Evolutionary conservation across 2,888 invertebrate species (phyloP), one percentile per base, ranked within the genome.

Genomic region (Latheticus oryzae): DNA sequence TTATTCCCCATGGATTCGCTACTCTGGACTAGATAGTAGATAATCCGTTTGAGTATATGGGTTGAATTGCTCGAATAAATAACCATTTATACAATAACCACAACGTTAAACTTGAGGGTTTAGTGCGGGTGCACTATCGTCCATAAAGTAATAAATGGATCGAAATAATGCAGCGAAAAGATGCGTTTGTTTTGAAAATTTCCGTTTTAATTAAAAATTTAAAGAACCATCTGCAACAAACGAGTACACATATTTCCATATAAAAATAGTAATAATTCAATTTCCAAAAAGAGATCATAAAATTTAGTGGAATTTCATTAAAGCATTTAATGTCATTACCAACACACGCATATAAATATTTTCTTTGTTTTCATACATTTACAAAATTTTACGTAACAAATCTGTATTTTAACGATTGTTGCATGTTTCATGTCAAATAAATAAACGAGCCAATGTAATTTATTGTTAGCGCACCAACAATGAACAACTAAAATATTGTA

Each of bases 311-410:
- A 43, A 13, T 28, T 28, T 28, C 28, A 11, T 16, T 24, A 13
- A 43, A n/a, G 30, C 42, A 43, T 45, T 45, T 45, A 21, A 9
- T 28, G 50, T 50, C 50, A 50, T 24, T 19, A 26, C 16, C 50
- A 50, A 38, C 37, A 26, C 28, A 50, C 16, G 30, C 37, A 11
- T 28, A 24, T 32, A 50, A 45, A 32, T 32, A 45, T 15, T 11
- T 48, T 28, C 26, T 50, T 38, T 50, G 24, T 33, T 13, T 26
- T 17, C 45, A 11, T 3, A 28, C 21, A 23, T 50, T 26, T 50
- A 24, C 23, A 19, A 35, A 47, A 47, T 32, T 47, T 12, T 9
- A 24, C 47, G 21, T 13, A 45, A 12, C 45, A 32, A 32, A 45
- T 45, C 12, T 32, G 45, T 19, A 8, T 42, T 45, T 30, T 45